Evolutionary conservation across 2,113 vertebrate species (phyloP).

Genomic region (Apodemus sylvaticus): DNA sequence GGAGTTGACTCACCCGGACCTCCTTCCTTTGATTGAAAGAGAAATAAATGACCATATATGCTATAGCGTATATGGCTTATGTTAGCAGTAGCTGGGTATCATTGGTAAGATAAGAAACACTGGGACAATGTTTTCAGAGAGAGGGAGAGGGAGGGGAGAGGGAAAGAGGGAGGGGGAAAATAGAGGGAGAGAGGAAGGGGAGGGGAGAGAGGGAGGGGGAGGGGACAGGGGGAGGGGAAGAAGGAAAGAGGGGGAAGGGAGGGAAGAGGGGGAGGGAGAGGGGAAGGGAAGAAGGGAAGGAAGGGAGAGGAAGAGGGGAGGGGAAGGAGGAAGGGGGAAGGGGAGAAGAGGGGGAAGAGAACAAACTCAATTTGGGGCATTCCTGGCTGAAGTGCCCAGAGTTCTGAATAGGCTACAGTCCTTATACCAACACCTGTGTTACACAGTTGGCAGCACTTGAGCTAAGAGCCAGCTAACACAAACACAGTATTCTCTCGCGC

Average conservation of each 20-base stretch:
- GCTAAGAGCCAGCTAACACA: not conserved
- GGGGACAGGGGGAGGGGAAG: no score
- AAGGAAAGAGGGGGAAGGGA: no score
- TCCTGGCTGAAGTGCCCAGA: not conserved
- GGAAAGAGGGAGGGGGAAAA: no score
- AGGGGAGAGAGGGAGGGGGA: no score
- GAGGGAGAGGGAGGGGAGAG: not conserved
- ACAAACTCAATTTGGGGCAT: not conserved
- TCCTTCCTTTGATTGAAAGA: not conserved
- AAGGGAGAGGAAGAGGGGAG: no score
- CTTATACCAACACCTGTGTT: not conserved
- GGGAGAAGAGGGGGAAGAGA: not conserved
- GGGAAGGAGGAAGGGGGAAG: no score
- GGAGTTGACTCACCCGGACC: not conserved
- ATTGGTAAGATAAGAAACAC: not conserved
- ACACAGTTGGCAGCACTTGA: not conserved
- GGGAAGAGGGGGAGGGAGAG: no score
- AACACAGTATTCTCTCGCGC: not conserved
- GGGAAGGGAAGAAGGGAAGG: not conserved
- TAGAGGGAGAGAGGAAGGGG: no score
- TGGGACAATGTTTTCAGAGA: not conserved
- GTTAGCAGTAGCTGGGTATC: not conserved
- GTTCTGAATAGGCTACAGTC: not conserved
- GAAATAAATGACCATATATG: not conserved
- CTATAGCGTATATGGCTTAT: no score